Base-by-base conservation (phyloP, 2,888 invertebrate genomes). In the Andricus curvator region DNA sequence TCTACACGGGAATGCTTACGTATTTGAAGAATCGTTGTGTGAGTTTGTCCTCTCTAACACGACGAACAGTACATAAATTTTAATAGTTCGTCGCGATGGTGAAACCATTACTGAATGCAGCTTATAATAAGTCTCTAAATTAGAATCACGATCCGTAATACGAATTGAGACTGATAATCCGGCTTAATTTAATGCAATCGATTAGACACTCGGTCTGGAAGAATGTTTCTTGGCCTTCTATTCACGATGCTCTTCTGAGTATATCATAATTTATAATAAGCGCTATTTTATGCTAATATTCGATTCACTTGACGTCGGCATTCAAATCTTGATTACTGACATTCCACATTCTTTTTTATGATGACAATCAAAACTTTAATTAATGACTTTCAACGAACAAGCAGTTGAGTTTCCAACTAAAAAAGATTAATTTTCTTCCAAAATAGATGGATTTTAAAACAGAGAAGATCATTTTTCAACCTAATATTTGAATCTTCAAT, bases 61-160 rank as follows among this genome's bases (percentile, higher is more conserved):
- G n/a, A 56, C 9, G 56, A n/a, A 3, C 9, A n/a, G 56, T n/a
- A 11, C n/a, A 56, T 22, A 56, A n/a, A 56, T 56, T n/a, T 56
- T 56, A 56, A 56, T 56, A n/a, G n/a, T n/a, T 56, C n/a, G 56
- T 56, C n/a, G 56, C n/a, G 56, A n/a, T 56, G 11, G 11, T 56
- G 56, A n/a, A 56, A n/a, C 11, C 56, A 56, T 56, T 9, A 22
- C n/a, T n/a, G 56, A 56, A n/a, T n/a, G 56, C 9, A 56, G 56
- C 56, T 56, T 56, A n/a, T 56, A n/a, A 17, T 13, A 51, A 37
- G 56, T 56, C 56, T 56, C 11, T 9, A n/a, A 56, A 56, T 56
- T 56, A 56, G 56, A 56, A 56, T 56, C 56, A 56, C 56, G n/a
- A 56, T 56, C n/a, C 56, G 56, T 56, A 56, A n/a, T 56, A n/a